Evolutionary conservation across 1,140 invertebrate genomes (phyloP), one percentile per base, ranked within the genome.

Genomic region (Leptinotarsa defecta): DNA sequence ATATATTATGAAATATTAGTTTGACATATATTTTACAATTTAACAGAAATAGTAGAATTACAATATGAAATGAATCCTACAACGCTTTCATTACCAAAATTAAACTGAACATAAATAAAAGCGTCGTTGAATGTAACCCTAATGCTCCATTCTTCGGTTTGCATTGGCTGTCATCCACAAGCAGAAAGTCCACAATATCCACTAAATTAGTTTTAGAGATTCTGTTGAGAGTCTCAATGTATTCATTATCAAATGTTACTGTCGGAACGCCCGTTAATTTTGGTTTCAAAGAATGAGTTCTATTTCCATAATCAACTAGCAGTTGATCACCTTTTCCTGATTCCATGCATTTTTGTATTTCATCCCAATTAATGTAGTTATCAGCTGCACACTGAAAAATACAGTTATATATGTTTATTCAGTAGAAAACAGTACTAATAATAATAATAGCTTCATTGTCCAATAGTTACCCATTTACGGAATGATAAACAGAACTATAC

Each of bases 261-360:
- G 90, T 91, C 1, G 91, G 91, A 1, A 92, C 90, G 77, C 91
- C 91, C 19, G 83, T 79, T 1, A 92, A 83, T 3, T 84, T 84
- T 3, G 89, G 87, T 48, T 86, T 80, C 2, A 91, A 79, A 4
- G 78, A 76, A 4, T 86, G 83, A 0, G 90, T 91, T 80, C 87
- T 88, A 73, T 90, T 86, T 0, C 91, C 91, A 71, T 89, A 83
- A 0, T 82, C 61, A 0, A 87, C 89, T 3, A 92, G 82, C 24
- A 92, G 80, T 15, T 86, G 81, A 71, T 87, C 85, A 5, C 88
- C 89, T 17, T 85, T 81, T 2, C 83, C 81, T 11, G 75, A 62
- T 34, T 71, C 15, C 4, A 70, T 48, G 71, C 77, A 81, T 15
- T 68, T 61, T 4, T 48, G 15, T 65, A 81, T 63, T 61, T 76